Conservation (phyloP, 2,888 invertebrate genomes). For the Slavum lentiscoides region DNA sequence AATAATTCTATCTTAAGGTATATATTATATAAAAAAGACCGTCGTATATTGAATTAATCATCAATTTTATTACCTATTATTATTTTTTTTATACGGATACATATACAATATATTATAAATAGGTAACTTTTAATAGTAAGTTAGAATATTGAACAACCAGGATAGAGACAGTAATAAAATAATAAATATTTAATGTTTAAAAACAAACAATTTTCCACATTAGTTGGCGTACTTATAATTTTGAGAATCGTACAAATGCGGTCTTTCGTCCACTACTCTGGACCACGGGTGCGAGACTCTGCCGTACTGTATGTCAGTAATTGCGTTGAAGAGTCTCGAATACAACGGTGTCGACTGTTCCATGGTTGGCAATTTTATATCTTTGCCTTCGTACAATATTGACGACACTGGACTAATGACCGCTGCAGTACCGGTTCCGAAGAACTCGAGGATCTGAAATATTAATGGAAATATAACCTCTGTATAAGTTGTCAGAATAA, state of each 20-base stretch:
- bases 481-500: too few relatives aligned
- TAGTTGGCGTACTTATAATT: conserved; percentile 42
- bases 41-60: too few relatives aligned
- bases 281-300: conserved; percentile 82
- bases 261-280: conserved; percentile 64
- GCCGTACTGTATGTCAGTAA: conserved; percentile 90
- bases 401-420: conserved; percentile 88
- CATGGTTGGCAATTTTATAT: conserved; percentile 74
- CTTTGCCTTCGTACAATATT: conserved; percentile 76
- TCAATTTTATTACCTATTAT: too few relatives aligned
- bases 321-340: conserved; percentile 72
- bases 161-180: background rate
- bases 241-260: conserved; percentile 28
- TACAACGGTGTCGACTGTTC: conserved; percentile 74
- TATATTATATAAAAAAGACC: too few relatives aligned
- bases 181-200: background rate
- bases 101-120: too few relatives aligned
- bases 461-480: background rate
- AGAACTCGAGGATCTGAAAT: conserved; percentile 87
- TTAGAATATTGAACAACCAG: background rate
- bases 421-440: conserved; percentile 97
- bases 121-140: background rate
- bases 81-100: too few relatives aligned
- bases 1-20: too few relatives aligned
- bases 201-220: background rate